Conservation (phyloP, 1,140 invertebrate species). For the Drosophila parabipectinata region DNA sequence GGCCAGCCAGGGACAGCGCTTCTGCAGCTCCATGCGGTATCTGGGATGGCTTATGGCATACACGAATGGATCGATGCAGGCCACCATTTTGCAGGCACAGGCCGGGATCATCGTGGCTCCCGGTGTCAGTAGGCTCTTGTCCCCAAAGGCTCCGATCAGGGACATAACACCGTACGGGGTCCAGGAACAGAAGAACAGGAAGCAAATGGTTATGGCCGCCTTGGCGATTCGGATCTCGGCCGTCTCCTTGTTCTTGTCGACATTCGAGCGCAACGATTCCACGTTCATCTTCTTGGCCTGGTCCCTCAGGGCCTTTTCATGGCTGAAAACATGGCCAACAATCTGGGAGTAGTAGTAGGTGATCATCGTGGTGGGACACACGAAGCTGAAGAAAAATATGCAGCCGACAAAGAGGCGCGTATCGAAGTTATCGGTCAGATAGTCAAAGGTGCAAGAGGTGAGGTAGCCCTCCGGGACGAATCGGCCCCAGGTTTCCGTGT, state of each 20-base stretch:
- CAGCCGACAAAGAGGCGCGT: slow-evolving; percentile 89
- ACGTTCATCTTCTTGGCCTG: slow-evolving; percentile 97
- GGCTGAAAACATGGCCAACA: slow-evolving; percentile 91
- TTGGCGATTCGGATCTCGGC: slow-evolving; percentile 94
- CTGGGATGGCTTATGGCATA: slow-evolving; percentile 95
- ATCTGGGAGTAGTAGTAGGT: slow-evolving; percentile 94
- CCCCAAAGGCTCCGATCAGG: slow-evolving; percentile 93
- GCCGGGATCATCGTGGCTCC: slow-evolving; percentile 94
- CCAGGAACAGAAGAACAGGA: slow-evolving; percentile 93
- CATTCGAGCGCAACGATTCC: slow-evolving; percentile 91
- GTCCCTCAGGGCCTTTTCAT: slow-evolving; percentile 92
- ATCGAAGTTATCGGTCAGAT: slow-evolving; percentile 90
- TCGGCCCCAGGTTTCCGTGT: slow-evolving; percentile 91
- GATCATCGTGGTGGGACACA: slow-evolving; percentile 91
- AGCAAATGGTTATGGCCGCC: slow-evolving; percentile 93
- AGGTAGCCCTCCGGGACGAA: slow-evolving; percentile 94
- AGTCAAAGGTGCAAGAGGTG: slow-evolving; percentile 93
- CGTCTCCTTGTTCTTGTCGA: slow-evolving; percentile 87
- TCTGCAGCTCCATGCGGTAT: slow-evolving; percentile 89
- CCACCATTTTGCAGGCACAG: slow-evolving; percentile 92
- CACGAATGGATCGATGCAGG: slow-evolving; percentile 94
- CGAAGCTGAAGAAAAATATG: slow-evolving; percentile 92
- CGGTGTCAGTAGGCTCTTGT: slow-evolving; percentile 91
- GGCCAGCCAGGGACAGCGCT: slow-evolving; percentile 87
- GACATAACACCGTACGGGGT: slow-evolving; percentile 91